Base-by-base conservation (phyloP, 2,888 invertebrate genomes). In the Brenthis daphne region DNA sequence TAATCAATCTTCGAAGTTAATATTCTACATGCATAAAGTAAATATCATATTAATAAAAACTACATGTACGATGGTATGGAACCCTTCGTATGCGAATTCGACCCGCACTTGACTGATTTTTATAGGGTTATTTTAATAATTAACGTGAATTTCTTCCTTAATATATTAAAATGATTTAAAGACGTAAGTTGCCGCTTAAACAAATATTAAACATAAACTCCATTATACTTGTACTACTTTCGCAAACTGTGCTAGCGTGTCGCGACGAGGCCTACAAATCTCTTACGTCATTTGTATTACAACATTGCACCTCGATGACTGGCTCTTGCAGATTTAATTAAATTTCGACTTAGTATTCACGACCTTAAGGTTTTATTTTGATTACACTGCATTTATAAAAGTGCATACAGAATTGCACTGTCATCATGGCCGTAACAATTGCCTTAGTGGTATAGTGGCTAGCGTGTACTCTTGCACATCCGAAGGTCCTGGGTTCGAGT, bases 221-320 rank as follows among this genome's bases (percentile, higher is more conserved):
- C 37, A 13, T 51, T 69, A 57, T 64, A 61, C 71, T 82, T 81
- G 77, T 78, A 79, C 70, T 79, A 81, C 70, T 73, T 76, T 65
- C 50, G 43, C 65, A 68, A 87, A 84, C 82, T 88, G 76, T 82
- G 87, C 77, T 85, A 86, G 76, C 80, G 75, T 80, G 81, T 78
- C 80, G 76, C 74, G 58, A 54, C 75, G 76, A 79, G 74, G 76
- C 82, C 81, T 80, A 80, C 77, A 67, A 74, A 72, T 72, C 29
- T 69, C 73, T 87, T 85, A 86, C 85, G 79, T 85, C 85, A 86
- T 63, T 67, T n/a, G 61, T 68, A 70, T 87, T 87, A 80, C 87
- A 80, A 84, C 82, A 87, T 76, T 78, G 71, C 70, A 66, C 69
- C 72, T 73, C 66, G 64, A 64, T 70, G 55, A 69, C 68, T 70